Base-by-base conservation (phyloP, 1,140 invertebrate genomes). In the Reticulitermes speratus region DNA sequence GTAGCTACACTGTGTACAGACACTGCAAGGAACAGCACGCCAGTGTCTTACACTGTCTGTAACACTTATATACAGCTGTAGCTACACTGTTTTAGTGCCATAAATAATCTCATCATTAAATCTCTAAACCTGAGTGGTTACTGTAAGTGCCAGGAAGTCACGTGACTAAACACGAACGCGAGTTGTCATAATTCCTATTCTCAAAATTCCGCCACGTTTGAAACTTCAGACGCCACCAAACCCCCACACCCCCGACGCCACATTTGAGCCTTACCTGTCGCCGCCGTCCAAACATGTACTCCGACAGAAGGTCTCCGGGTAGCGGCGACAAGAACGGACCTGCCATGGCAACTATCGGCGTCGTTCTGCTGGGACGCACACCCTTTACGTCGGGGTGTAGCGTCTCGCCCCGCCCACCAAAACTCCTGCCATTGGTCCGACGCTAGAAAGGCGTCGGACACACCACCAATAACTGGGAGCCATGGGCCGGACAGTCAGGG, bases 281-380 rank as follows among this genome's bases (percentile, higher is more conserved):
- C 87, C 96, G 93, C 87, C 97, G 93, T 25, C 97, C 97, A 89
- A 97, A 97, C 96, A 98, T 97, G 88, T 98, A 98, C 90, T 98
- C 97, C 44, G 96, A 97, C 48, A 97, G 92, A 23, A 97, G 92
- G 90, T 97, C 96, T 16, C 96, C 96, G 48, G 96, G 96, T 38
- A 97, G 90, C 0, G 96, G 96, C 69, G 96, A 96, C 86, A 97
- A 91, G 89, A 96, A 97, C 44, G 96, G 96, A 81, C 96, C 96
- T 85, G 96, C 96, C 96, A 97, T 97, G 86, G 84, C 87, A 44
- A 87, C 89, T 87, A 89, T 89, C 90, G 88, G 87, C 44, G 44
- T 45, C 30, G 45, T 7, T 52, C 44, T 52, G n/a, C 5, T 3
- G 44, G 85, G 85, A 19, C 21, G 44, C 69, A 32, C 8, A 44